phyloP scores from a whole-genome alignment of 2,113 vertebrate genomes.

The Vicugna pacos region DNA sequence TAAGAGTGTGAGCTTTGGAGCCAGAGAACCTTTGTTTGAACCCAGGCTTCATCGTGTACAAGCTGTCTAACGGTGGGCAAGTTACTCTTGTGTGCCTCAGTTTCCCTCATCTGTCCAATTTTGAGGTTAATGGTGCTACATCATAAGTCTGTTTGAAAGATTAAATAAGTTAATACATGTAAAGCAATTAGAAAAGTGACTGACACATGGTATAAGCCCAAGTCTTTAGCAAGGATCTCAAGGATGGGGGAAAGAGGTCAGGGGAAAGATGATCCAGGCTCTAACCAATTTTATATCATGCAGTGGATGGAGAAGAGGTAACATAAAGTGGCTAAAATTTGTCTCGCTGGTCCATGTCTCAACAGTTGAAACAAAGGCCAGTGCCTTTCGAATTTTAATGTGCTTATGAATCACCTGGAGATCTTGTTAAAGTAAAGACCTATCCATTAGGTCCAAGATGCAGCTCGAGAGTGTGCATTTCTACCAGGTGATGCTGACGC shows the following conservation, averaged over 20 bases:
- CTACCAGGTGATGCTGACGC: not conserved
- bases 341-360: not conserved
- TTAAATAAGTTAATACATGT: not conserved
- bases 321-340: not conserved
- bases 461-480: not conserved
- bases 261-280: not conserved
- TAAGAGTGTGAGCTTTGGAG: not conserved
- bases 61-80: not conserved
- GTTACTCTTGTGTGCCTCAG: not conserved
- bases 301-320: not conserved
- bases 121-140: not conserved
- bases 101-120: not conserved
- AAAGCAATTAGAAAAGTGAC: conserved; percentile 21
- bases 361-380: not conserved
- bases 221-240: not conserved
- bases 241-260: not conserved
- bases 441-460: not conserved
- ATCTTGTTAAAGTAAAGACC: not conserved
- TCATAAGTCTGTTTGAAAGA: not conserved
- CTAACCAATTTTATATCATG: not conserved
- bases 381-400: not conserved
- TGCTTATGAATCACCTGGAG: not conserved
- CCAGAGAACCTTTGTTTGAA: not conserved
- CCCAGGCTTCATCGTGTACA: not conserved
- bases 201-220: not conserved